Percentiles rank a stretch among this genome's conserved stretches.
Conservation (phyloP, 2,888 invertebrate species). For the Phalera bucephala region DNA sequence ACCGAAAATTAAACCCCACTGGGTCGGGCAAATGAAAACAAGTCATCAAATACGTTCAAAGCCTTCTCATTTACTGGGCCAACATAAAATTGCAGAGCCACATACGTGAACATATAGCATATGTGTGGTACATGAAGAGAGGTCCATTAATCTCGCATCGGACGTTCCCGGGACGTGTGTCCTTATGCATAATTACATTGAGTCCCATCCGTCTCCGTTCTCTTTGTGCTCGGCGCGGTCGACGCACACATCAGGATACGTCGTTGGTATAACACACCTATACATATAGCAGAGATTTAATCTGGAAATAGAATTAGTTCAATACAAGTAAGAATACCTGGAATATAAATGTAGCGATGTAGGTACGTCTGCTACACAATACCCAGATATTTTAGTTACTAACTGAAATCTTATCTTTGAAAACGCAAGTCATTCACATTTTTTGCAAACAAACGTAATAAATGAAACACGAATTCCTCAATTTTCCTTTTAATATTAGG, state of each 20-base stretch:
- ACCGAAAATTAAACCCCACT: background rate
- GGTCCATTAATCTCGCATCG: conserved; percentile 39
- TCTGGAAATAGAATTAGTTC: background rate
- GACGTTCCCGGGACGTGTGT: conserved; percentile 22
- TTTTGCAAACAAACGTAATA: too few species aligned
- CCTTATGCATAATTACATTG: conserved; percentile 49
- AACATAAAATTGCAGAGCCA: conserved; percentile 1
- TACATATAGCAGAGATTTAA: background rate
- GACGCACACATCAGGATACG: conserved; percentile 9
- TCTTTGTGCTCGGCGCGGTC: conserved; percentile 17
- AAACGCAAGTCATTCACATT: too few species aligned
- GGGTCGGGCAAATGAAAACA: background rate
- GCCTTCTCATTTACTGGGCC: conserved; percentile 1
- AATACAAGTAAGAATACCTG: background rate
- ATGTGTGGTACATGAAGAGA: conserved; percentile 16
- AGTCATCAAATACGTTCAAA: too few species aligned
- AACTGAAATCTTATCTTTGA: too few species aligned
- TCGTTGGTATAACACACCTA: background rate
- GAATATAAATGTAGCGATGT: too few species aligned
- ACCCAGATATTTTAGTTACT: too few species aligned
- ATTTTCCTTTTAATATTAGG: too few species aligned
- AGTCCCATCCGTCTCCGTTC: conserved; percentile 30
- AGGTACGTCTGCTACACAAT: too few species aligned
- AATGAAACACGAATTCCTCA: too few species aligned
- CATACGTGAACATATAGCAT: background rate